These are phyloP conservation scores for Acridotheres tristis DNA, from an alignment of 2,797 vertebrate genomes.

Conservation along the genomic window DNA sequence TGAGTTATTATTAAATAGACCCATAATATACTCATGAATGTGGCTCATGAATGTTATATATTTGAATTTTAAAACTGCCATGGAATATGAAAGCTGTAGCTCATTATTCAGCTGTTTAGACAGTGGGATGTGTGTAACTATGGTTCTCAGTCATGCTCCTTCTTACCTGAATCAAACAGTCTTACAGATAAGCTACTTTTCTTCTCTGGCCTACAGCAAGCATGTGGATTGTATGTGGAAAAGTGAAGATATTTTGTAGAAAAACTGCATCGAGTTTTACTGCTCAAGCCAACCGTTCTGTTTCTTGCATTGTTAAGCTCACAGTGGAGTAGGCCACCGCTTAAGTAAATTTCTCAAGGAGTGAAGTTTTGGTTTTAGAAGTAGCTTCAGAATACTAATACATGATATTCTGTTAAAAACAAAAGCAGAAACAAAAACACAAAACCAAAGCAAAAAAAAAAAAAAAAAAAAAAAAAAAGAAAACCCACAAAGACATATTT, in stretches of 20 bases:
- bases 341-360: background rate
- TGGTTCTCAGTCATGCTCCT: constrained; percentile 35
- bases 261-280: background rate
- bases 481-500: background rate
- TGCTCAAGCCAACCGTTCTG: background rate
- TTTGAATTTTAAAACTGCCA: background rate
- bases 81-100: background rate
- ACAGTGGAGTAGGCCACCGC: background rate
- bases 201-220: background rate
- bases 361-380: background rate
- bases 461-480: too few relatives aligned
- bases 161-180: background rate
- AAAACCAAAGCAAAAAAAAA: background rate
- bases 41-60: background rate
- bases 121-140: background rate
- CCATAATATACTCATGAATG: background rate
- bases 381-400: background rate
- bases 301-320: background rate
- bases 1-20: background rate
- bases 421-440: too few relatives aligned
- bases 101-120: constrained; percentile 34
- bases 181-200: background rate
- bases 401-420: background rate
- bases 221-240: background rate
- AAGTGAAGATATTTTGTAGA: background rate